Evolutionary conservation across 2,888 invertebrate species (phyloP).

Genomic region (Microchrysa polita): DNA sequence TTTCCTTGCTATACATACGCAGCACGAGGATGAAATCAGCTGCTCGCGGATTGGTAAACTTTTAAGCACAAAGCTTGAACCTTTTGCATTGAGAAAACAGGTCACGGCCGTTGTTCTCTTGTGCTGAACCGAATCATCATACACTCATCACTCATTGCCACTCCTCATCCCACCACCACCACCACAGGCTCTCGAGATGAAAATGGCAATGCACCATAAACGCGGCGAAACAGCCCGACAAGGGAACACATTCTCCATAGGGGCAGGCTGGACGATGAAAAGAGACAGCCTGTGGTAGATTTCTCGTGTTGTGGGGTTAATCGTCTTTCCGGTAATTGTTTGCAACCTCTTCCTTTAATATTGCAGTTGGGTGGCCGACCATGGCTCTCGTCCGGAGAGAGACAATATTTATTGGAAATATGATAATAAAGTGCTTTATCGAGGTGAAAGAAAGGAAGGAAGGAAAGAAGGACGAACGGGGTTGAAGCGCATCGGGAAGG

Average conservation of each 20-base stretch:
- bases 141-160: constrained; percentile 10
- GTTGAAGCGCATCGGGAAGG: too few relatives aligned
- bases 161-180: constrained; percentile 31
- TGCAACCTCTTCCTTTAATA: neutral
- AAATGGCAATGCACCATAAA: constrained; percentile 32
- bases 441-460: too few relatives aligned
- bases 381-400: too few relatives aligned
- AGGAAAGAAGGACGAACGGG: too few relatives aligned
- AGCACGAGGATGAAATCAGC: constrained; percentile 21
- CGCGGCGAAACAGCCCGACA: neutral
- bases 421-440: too few relatives aligned
- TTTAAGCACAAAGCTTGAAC: constrained; percentile 46
- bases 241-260: neutral
- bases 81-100: constrained; percentile 53
- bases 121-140: constrained; percentile 6
- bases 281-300: neutral
- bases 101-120: constrained; percentile 64
- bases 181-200: too few relatives aligned
- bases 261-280: neutral
- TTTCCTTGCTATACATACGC: neutral
- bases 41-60: constrained; percentile 41
- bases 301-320: constrained; percentile 3
- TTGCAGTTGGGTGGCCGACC: too few relatives aligned
- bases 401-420: too few relatives aligned
- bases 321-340: neutral